A percentile compares a stretch with the other conserved stretches of the same genome.
phyloP scores from a whole-genome alignment of 2,797 vertebrate genomes.

The Onychomys leucogaster region DNA sequence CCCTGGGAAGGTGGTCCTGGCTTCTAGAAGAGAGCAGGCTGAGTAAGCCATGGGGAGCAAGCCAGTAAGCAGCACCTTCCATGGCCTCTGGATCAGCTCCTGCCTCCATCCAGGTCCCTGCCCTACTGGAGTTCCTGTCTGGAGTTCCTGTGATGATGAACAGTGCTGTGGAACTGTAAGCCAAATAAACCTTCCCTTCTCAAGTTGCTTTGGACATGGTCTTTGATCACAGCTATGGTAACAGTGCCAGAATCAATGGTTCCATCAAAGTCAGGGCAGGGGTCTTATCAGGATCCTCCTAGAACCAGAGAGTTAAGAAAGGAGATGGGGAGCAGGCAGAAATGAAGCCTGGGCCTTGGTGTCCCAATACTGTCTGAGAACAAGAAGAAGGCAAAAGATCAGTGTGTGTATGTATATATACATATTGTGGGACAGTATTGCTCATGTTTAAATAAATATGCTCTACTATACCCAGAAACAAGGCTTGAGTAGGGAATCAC shows the following conservation, averaged over 20 bases:
- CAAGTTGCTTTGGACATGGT: neutral
- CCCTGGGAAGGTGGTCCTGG: neutral
- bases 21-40: neutral
- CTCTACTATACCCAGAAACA: too few species aligned
- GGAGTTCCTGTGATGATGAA: neutral
- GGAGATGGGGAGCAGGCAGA: neutral
- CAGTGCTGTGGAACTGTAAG: neutral
- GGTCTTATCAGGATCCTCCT: neutral
- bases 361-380: neutral
- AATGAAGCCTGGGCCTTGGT: neutral
- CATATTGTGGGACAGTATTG: neutral
- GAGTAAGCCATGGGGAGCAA: neutral
- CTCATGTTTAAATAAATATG: neutral
- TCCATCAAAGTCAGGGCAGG: neutral
- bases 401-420: too few species aligned
- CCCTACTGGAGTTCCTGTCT: neutral
- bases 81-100: neutral
- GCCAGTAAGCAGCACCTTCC: neutral
- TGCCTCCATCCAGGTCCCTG: neutral
- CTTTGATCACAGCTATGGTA: neutral
- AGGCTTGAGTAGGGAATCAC: neutral
- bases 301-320: neutral
- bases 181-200: neutral
- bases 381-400: neutral
- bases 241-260: neutral